Conservation (phyloP, 2,797 vertebrate genomes). For the Neosilurus hyrtlii region DNA sequence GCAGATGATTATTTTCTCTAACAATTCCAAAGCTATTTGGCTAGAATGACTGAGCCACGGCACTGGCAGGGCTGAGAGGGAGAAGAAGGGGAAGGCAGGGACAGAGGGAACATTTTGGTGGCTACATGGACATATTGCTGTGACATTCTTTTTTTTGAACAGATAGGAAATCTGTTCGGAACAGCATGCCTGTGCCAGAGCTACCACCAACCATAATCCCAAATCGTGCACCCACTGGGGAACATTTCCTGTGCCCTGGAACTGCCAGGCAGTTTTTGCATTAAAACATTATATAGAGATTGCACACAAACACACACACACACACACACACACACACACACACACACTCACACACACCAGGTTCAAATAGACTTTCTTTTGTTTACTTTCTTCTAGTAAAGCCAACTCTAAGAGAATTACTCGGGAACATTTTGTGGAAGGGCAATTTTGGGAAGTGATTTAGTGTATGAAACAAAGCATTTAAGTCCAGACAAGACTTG, state of each 20-base stretch:
- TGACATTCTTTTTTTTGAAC: conserved; percentile 47
- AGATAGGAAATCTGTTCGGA: conserved; percentile 24
- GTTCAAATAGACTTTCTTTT: neutral
- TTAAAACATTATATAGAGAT: conserved; percentile 22
- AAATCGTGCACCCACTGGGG: conserved; percentile 31
- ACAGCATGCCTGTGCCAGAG: neutral
- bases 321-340: no score
- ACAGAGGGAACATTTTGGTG: neutral
- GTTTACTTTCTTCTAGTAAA: conserved; percentile 5
- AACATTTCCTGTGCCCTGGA: conserved; percentile 32
- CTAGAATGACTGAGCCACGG: conserved; percentile 13
- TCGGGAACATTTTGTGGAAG: conserved; percentile 32
- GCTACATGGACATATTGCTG: conserved; percentile 34
- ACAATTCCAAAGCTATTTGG: conserved; percentile 51
- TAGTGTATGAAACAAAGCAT: conserved; percentile 33
- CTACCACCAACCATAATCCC: conserved; percentile 35
- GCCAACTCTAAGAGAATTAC: conserved; percentile 11
- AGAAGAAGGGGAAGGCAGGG: neutral
- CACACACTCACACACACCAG: neutral
- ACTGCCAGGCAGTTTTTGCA: conserved; percentile 15
- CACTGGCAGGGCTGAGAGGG: conserved; percentile 22
- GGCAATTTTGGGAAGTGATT: conserved; percentile 25
- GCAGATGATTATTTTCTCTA: conserved; percentile 53
- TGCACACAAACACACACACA: neutral
- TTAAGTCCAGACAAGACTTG: conserved; percentile 36